Evolutionary conservation across 2,113 vertebrate genomes (phyloP).

Genomic region (Bubo blakistoni): DNA sequence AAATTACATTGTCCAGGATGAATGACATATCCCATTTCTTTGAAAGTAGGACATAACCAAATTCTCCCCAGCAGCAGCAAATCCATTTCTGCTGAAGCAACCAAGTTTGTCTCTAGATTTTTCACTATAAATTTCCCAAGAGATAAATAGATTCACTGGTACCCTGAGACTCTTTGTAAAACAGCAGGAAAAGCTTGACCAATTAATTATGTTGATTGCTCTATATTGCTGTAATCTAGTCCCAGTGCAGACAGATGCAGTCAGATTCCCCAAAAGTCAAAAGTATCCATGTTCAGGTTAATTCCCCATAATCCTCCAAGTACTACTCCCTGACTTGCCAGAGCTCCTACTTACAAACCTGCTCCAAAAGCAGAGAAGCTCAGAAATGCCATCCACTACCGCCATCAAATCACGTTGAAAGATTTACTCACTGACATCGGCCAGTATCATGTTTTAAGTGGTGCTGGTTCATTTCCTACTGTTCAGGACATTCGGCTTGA

Average conservation of each 20-base stretch:
- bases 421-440: not conserved
- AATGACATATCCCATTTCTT: not conserved
- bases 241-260: not conserved
- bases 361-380: not conserved
- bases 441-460: not conserved
- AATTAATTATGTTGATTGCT: not conserved
- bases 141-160: not conserved
- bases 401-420: rapidly evolving
- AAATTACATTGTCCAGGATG: not conserved
- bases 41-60: not conserved
- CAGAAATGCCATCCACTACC: not conserved
- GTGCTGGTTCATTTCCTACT: not conserved
- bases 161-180: not conserved
- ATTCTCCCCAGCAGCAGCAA: constrained; percentile 1
- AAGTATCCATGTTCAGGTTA: not conserved
- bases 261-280: not conserved
- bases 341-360: not conserved
- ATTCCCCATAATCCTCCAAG: not conserved
- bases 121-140: not conserved
- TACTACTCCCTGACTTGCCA: not conserved
- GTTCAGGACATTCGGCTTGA: not conserved
- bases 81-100: not conserved
- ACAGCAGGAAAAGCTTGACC: not conserved
- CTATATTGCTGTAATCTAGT: not conserved
- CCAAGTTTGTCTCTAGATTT: not conserved